Evolutionary conservation across 2,797 vertebrate genomes (phyloP).

Genomic region (Lophius americanus): DNA sequence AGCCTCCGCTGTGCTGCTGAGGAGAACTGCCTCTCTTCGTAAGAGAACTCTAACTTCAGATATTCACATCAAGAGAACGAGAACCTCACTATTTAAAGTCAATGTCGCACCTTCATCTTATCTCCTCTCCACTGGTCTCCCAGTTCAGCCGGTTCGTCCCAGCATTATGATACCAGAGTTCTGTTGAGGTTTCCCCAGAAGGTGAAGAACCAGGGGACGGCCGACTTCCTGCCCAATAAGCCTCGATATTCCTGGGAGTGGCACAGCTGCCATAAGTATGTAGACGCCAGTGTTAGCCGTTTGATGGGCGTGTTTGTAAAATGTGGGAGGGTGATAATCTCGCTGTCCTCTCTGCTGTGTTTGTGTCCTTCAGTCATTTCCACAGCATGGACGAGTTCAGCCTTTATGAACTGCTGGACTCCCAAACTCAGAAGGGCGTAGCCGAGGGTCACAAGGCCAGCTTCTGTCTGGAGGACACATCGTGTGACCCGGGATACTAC

Average conservation of each 20-base stretch:
- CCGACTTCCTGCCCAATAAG: constrained; percentile 93
- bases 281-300: constrained; percentile 8
- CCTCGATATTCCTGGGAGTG: constrained; percentile 96
- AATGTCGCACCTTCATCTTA: not conserved
- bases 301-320: not conserved
- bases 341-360: not conserved
- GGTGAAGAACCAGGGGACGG: constrained; percentile 96
- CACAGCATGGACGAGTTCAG: constrained; percentile 99
- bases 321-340: not conserved
- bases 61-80: too few species aligned
- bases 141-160: constrained; percentile 85
- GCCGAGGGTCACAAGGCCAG: constrained; percentile 98
- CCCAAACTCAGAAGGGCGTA: constrained; percentile 82
- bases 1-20: constrained; percentile 93
- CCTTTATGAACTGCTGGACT: constrained; percentile 92
- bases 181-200: constrained; percentile 92
- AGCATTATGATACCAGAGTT: constrained; percentile 92
- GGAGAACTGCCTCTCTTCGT: constrained; percentile 95
- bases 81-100: too few species aligned
- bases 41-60: constrained; percentile 20
- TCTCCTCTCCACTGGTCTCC: not conserved
- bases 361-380: constrained; percentile 84
- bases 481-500: constrained; percentile 94
- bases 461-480: constrained; percentile 97
- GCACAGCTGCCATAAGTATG: constrained; percentile 98